Evolutionary conservation across 2,888 invertebrate genomes (phyloP).

Genomic region (Andrena trimmerana): DNA sequence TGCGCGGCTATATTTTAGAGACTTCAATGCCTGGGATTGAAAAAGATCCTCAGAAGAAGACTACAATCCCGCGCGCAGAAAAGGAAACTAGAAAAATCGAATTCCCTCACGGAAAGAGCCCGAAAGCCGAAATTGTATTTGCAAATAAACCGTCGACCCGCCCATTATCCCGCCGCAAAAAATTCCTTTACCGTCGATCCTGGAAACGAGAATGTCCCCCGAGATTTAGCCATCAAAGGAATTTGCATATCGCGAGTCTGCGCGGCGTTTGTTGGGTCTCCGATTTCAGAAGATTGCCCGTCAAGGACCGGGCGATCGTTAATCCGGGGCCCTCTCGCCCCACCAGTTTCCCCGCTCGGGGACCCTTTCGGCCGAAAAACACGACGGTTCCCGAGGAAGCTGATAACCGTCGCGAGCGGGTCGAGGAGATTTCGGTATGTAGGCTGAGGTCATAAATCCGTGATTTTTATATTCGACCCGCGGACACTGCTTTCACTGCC

Average conservation of each 20-base stretch:
- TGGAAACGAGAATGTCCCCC: constrained; percentile 7
- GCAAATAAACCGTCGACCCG: constrained; percentile 1
- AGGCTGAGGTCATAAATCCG: constrained; percentile 64
- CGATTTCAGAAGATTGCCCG: not conserved
- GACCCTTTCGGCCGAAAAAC: constrained; percentile 14
- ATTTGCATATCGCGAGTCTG: constrained; percentile 42
- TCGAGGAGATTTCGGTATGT: constrained; percentile 50
- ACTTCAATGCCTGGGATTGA: no score
- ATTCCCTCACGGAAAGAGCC: not conserved
- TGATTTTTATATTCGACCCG: constrained; percentile 63
- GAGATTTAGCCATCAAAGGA: constrained; percentile 33
- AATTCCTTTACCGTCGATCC: not conserved
- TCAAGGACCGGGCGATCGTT: not conserved
- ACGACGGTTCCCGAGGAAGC: constrained; percentile 33
- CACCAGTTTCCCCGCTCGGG: not conserved
- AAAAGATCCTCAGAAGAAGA: not conserved
- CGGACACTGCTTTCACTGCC: constrained; percentile 67
- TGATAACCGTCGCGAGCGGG: constrained; percentile 41
- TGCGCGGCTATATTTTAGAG: no score
- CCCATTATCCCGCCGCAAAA: not conserved
- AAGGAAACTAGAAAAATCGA: not conserved
- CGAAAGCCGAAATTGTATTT: not conserved
- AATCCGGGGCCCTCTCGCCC: constrained; percentile 16
- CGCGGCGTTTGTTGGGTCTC: not conserved
- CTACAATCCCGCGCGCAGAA: not conserved